phyloP scores from a whole-genome alignment of 2,888 invertebrate genomes.

The Rhopalosiphum nymphaeae region DNA sequence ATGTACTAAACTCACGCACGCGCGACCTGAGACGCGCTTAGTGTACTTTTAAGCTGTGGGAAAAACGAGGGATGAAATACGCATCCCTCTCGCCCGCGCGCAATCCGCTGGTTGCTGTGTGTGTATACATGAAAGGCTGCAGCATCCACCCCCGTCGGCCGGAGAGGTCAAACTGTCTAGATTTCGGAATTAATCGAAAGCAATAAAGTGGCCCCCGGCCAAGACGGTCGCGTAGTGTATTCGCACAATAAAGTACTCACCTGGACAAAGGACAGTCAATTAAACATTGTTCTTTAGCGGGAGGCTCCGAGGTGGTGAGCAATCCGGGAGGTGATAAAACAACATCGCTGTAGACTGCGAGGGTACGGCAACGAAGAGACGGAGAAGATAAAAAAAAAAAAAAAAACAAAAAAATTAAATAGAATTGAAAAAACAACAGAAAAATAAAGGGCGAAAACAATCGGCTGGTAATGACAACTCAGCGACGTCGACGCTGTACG shows the following conservation, averaged over 20 bases:
- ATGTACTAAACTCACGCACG: not conserved
- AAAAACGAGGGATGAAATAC: slow-evolving; percentile 51
- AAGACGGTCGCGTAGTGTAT: not conserved
- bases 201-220: slow-evolving; percentile 62
- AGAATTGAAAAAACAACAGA: slow-evolving; percentile 12
- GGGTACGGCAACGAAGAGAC: not conserved
- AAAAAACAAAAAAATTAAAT: slow-evolving; percentile 22
- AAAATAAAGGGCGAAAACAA: slow-evolving; percentile 63
- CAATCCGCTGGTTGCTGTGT: not conserved
- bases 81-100: not conserved
- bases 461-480: slow-evolving; percentile 65
- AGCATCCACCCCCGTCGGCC: not conserved
- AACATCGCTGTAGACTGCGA: slow-evolving; percentile 1
- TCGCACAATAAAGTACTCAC: slow-evolving; percentile 61
- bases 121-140: not conserved
- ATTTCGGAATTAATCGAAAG: slow-evolving; percentile 64
- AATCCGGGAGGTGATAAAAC: slow-evolving; percentile 53
- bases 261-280: slow-evolving; percentile 65
- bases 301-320: not conserved
- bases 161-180: slow-evolving; percentile 57
- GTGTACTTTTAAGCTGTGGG: slow-evolving; percentile 29
- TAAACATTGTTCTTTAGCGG: slow-evolving; percentile 62
- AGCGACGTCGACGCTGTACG: slow-evolving; percentile 34
- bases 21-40: not conserved
- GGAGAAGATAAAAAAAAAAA: not conserved